phyloP scores from a whole-genome alignment of 1,140 invertebrate genomes.

The Bactericera cockerelli region DNA sequence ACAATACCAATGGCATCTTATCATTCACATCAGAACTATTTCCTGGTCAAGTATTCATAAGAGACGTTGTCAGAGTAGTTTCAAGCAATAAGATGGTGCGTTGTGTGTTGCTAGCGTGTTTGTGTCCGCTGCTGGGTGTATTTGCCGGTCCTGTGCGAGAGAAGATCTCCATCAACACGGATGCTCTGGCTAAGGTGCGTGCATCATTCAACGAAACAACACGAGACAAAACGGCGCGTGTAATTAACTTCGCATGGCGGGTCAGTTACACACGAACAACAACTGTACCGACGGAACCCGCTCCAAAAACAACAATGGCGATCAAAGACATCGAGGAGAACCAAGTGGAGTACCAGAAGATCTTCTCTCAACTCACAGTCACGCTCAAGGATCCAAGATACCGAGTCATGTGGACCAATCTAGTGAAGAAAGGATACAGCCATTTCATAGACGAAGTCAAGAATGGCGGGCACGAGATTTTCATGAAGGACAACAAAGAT shows the following conservation, averaged over 20 bases:
- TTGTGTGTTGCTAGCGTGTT: background rate
- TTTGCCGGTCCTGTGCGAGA: background rate
- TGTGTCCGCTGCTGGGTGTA: background rate
- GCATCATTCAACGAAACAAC: background rate
- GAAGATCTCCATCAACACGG: background rate
- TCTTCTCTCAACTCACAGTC: background rate
- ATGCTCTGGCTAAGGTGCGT: background rate
- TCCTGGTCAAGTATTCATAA: too few relatives aligned
- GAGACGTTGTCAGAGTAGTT: background rate
- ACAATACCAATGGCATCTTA: too few relatives aligned
- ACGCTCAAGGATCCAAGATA: conserved; percentile 1
- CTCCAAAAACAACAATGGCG: background rate
- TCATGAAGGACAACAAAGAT: conserved; percentile 6
- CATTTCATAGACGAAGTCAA: background rate
- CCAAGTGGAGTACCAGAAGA: background rate
- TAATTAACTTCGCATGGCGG: conserved; percentile 1
- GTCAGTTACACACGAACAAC: conserved; percentile 3
- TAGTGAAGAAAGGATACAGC: background rate
- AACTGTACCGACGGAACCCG: background rate
- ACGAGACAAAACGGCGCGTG: background rate
- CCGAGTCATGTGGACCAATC: background rate
- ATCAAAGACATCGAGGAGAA: conserved; percentile 3
- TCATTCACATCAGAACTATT: too few relatives aligned
- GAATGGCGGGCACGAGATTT: background rate
- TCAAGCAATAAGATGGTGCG: background rate